Base-by-base conservation (phyloP, 2,888 invertebrate genomes). In the Tricholauxania praeusta region DNA sequence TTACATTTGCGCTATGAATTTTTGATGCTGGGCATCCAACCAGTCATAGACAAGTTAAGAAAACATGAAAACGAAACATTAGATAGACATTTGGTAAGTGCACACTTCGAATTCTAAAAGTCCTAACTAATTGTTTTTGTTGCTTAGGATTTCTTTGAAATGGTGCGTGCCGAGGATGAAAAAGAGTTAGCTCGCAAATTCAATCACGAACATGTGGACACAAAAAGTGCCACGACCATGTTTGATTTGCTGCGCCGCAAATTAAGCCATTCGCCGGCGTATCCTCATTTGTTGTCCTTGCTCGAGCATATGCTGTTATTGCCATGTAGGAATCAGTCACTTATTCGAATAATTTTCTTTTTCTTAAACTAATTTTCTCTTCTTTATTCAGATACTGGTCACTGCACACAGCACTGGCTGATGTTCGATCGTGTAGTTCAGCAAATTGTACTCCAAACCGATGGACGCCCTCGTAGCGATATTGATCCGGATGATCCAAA, bases 151-250 rank as follows among this genome's bases (percentile, higher is more conserved):
- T 97, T 99, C 88, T 99, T 99, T 89, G 99, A 99, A 89, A 97
- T 98, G 97, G 95, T 98, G 28, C 91, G 98, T 62, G 95, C 94
- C 82, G 98, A 98, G 88, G 99, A 99, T 87, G 99, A 99, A 86
- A 94, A 96, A 82, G 97, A 98, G 85, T 87, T 99, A 75, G 95
- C 96, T 6, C 90, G 96, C 76, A 93, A 95, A 81, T 97, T 96
- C 88, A 96, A 96, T 84, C 92, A 93, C 84, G 94, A 95, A 79
- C 97, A 97, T 87, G 93, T 98, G 66, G 97, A 98, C 85, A 96
- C 96, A 0, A 97, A 96, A 88, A 97, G 97, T 86, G 96, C 97
- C 1, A 92, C 93, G 1, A 91, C 93, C 66, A 97, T 98, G 97
- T 97, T 98, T 84, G 97, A 97, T 83, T 88, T 97, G 78, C 86